phyloP scores from a whole-genome alignment of 2,888 invertebrate genomes.

The Parnassius glacialis region DNA sequence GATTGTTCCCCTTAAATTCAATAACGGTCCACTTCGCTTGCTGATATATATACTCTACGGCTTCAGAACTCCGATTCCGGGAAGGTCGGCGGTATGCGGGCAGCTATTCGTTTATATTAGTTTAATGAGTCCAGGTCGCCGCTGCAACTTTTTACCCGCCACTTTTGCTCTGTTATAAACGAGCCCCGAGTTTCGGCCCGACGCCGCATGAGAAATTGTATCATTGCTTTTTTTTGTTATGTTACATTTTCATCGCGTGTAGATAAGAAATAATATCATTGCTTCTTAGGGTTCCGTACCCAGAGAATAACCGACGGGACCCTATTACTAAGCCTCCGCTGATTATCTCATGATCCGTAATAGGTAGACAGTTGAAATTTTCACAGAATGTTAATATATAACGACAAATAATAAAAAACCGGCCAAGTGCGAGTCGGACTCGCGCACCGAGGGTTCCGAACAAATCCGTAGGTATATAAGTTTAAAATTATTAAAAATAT shows the following conservation, averaged over 20 bases:
- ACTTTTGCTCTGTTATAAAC: slow-evolving; percentile 24
- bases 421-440: no score
- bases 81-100: slow-evolving; percentile 51
- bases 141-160: slow-evolving; percentile 26
- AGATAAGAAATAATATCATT: no score
- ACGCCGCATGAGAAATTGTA: slow-evolving; percentile 19
- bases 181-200: slow-evolving; percentile 9
- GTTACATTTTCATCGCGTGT: slow-evolving; percentile 6
- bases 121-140: slow-evolving; percentile 55
- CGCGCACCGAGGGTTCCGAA: no score
- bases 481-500: no score
- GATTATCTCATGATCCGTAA: no score
- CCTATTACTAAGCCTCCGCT: no score
- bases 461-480: no score
- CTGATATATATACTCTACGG: slow-evolving; percentile 21
- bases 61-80: slow-evolving; percentile 42
- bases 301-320: no score
- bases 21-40: slow-evolving; percentile 5
- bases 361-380: no score
- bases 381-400: no score
- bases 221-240: slow-evolving; percentile 8
- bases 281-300: no score
- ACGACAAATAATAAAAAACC: no score
- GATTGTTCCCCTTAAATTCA: neutral
- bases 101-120: slow-evolving; percentile 62